Percentiles rank a stretch among this genome's conserved stretches.
Conservation (phyloP, 2,113 vertebrate species). For the Rhineura floridana region DNA sequence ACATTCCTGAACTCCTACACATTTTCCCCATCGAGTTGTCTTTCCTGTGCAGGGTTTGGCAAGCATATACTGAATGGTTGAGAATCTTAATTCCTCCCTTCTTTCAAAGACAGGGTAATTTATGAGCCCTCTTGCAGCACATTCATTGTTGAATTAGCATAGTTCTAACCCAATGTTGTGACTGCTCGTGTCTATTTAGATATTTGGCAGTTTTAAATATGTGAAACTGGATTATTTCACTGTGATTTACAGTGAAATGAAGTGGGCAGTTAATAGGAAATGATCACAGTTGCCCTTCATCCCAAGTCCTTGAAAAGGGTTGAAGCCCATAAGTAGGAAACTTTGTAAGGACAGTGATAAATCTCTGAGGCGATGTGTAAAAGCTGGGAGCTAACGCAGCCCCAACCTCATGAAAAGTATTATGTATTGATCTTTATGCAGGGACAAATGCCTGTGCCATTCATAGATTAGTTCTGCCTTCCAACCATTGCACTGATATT, state of each 20-base stretch:
- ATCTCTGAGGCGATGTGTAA: constrained; percentile 39
- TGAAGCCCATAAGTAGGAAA: constrained; percentile 38
- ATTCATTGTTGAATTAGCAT: constrained; percentile 33
- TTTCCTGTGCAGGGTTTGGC: constrained; percentile 2
- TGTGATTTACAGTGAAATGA: constrained; percentile 44
- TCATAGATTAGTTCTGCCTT: constrained; percentile 8
- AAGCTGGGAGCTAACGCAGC: constrained; percentile 33
- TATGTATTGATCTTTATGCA: constrained; percentile 38
- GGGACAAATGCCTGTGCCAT: constrained; percentile 18
- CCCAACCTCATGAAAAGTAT: constrained; percentile 23
- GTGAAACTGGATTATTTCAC: constrained; percentile 39
- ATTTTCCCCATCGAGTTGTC: constrained; percentile 8
- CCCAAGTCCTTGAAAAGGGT: constrained; percentile 45
- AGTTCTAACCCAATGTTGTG: constrained; percentile 29
- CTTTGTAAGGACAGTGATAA: constrained; percentile 22
- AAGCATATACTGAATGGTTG: background rate
- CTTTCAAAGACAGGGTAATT: constrained; percentile 36
- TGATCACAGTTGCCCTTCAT: constrained; percentile 34
- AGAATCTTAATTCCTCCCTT: background rate
- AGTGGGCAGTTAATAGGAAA: constrained; percentile 27
- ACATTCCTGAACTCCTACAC: background rate
- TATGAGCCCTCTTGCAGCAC: background rate
- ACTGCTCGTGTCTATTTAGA: background rate
- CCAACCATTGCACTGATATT: constrained; percentile 13
- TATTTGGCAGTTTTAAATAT: constrained; percentile 42